Base-by-base conservation (phyloP, 2,888 invertebrate genomes). In the Agonopterix subpropinquella region DNA sequence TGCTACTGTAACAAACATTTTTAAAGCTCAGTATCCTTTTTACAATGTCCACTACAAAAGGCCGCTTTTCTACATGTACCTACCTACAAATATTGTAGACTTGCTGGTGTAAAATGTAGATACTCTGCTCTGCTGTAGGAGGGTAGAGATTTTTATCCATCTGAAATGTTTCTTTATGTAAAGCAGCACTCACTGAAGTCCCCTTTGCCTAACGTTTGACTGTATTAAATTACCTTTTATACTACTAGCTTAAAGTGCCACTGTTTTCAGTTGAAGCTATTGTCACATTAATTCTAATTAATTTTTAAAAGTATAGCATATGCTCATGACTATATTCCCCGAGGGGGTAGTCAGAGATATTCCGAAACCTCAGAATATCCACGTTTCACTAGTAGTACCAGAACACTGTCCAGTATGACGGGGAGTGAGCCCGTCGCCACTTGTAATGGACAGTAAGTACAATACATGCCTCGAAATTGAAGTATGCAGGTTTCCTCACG, bases 11-110 rank as follows among this genome's bases (percentile, higher is more conserved):
- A 62, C 77, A 68, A 70, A 70, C 67, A 65, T 68, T 73, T 74
- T 68, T 59, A 67, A 77, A 71, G 64, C 58, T 57, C 54, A 54
- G 50, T 53, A 50, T 54, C 57, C 66, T 66, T 76, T 80, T 78
- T 58, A 59, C 65, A n/a, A 63, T 68, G 65, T 71, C 63, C 63
- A 67, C 59, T 59, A 53, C 58, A 62, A 67, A 71, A 54, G 62
- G 58, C 65, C 61, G 62, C 52, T 58, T 64, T 67, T 64, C 51
- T 58, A 9, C 39, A 9, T n/a, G 39, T 39, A 39, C n/a, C 1
- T 39, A 39, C 28, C 28, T 28, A 28, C 28, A 28, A 28, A 28
- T 28, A 28, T 28, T 5, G 28, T 28, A 55, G 53, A 50, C 48
- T 46, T 50, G 49, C 50, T 36, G 9, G 11, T 37, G 43, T 18